Conservation (phyloP, 2,113 vertebrate species). For the Heliornis fulica region DNA sequence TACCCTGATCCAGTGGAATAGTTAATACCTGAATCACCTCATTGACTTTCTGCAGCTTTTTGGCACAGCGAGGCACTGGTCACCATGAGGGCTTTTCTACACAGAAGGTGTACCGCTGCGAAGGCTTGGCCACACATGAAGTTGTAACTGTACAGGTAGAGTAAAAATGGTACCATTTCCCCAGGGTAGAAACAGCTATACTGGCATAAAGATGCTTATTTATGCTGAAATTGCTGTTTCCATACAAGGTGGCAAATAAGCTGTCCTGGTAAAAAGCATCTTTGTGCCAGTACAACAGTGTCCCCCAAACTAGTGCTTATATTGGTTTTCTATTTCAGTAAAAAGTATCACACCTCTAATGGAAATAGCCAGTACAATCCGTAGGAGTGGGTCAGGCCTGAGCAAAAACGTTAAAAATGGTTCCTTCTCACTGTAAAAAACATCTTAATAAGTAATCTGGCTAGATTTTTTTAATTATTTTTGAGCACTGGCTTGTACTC, state of each 20-base stretch:
- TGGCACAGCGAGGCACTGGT: not conserved
- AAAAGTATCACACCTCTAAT: not conserved
- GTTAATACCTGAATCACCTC: not conserved
- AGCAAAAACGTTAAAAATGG: not conserved
- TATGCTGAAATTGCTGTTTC: not conserved
- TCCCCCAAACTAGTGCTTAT: not conserved
- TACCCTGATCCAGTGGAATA: not conserved
- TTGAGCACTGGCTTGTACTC: not conserved
- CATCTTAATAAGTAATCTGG: not conserved
- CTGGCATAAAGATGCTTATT: not conserved
- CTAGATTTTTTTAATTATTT: not conserved
- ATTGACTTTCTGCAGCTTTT: not conserved
- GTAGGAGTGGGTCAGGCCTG: not conserved
- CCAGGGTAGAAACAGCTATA: not conserved
- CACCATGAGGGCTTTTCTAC: not conserved
- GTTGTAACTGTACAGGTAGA: not conserved
- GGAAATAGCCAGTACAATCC: not conserved
- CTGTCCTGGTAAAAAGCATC: not conserved
- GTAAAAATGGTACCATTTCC: constrained; percentile 2
- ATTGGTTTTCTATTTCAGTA: not conserved
- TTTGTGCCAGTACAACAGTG: not conserved
- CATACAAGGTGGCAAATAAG: not conserved
- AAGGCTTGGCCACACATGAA: not conserved
- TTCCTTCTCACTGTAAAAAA: not conserved
- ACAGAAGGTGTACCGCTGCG: not conserved